Evolutionary conservation across 2,797 vertebrate species (phyloP).

Genomic region (Argya squamiceps): DNA sequence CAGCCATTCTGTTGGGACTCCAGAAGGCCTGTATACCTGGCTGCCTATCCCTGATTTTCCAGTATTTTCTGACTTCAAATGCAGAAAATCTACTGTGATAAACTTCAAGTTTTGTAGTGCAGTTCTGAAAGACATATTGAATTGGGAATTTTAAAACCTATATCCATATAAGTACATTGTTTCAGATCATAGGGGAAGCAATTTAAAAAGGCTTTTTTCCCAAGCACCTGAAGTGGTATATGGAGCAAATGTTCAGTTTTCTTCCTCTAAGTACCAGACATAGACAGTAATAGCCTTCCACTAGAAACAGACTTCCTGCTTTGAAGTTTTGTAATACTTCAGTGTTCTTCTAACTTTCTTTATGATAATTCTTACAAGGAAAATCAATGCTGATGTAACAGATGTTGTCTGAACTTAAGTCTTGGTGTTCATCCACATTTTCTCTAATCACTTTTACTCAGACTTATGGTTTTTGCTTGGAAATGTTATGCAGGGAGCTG

Average conservation of each 20-base stretch:
- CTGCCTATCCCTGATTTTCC: background rate
- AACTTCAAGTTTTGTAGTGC: background rate
- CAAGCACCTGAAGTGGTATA: background rate
- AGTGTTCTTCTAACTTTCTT: background rate
- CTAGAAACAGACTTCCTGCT: background rate
- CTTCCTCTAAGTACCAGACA: background rate
- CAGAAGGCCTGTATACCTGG: background rate
- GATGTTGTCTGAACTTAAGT: background rate
- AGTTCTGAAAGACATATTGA: background rate
- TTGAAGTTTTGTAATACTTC: background rate
- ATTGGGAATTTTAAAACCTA: background rate
- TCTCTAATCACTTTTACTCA: background rate
- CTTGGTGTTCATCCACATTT: background rate
- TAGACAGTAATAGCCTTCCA: background rate
- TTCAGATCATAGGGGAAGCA: background rate
- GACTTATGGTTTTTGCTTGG: background rate
- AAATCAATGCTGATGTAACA: background rate
- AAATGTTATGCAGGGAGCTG: conserved; percentile 86
- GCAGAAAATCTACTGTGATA: background rate
- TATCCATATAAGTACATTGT: background rate
- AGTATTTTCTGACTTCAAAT: background rate
- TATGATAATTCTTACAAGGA: background rate
- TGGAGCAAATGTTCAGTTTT: background rate
- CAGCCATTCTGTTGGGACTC: background rate
- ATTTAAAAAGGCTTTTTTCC: background rate